Base-by-base conservation (phyloP, 2,113 vertebrate species). In the Sterna hirundo region DNA sequence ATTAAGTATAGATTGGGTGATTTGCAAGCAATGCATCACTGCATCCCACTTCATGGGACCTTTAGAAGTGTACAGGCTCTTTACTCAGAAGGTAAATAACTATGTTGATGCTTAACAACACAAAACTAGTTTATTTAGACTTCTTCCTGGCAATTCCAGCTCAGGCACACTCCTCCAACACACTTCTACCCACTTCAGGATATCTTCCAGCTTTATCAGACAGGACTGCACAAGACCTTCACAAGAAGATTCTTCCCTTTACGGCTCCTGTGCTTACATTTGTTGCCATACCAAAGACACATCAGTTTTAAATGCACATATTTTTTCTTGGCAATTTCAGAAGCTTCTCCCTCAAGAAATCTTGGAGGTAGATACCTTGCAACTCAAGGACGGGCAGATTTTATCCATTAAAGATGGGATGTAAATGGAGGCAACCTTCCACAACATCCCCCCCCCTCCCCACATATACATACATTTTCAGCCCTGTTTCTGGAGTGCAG, bases 381-480 rank as follows among this genome's bases (percentile, higher is more conserved):
- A 89, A 98, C 98, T 99, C 98, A 99, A 99, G 99, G 99, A 98
- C 99, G 44, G 97, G 97, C 98, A 98, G 98, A 98, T 99, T 99
- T 98, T 98, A 99, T 99, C 98, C 98, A 99, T 99, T 99, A 99
- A 99, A 99, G 99, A 99, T 98, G 98, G 98, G 97, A 99, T 99
- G 99, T 99, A 99, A 99, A 99, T 99, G 98, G 98, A 98, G 94
- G 75, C 98, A 98, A 97, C 98, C 98, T 99, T 98, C 98, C 97
- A 97, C 96, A 98, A 97, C 97, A 68, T 77, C 52, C 26, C 71
- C 90, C 88, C 36, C 84, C 86, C 76, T 57, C 46, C 47, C 47
- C 77, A 89, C 77, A 96, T 96, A 96, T 96, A 96, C 94, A 96
- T 96, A 96, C 44, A 95, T 96, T 96, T 96, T 91, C 96, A 91